Base-by-base conservation (phyloP, 2,797 vertebrate genomes). In the Danio kyathit region DNA sequence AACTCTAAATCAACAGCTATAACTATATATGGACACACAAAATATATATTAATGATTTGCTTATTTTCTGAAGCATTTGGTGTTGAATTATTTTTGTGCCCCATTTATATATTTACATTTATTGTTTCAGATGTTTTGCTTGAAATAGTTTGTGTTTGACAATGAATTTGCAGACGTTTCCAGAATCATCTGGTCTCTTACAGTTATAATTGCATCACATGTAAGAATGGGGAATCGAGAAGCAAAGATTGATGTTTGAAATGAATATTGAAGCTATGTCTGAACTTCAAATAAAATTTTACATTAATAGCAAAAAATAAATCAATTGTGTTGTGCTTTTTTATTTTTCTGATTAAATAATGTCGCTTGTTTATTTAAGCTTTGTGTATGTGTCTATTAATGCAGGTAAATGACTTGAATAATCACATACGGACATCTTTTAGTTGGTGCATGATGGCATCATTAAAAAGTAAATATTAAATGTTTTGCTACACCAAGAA, bases 211-310 rank as follows among this genome's bases (percentile, higher is more conserved):
- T 69, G 29, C 29, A 29, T 29, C 29, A 70, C 65, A 78, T 21
- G 44, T 11, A 78, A 78, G 46, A 12, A 19, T 49, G n/a, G 5
- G 2, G 6, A 46, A 74, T 61, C 16, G 13, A 0, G 6, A 41
- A 52, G 44, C 46, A 79, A 79, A 71, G 29, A 52, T 65, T n/a
- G 6, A 67, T 78, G 65, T 79, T 63, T 38, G 54, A 65, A 79
- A 61, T 71, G 13, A 79, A 63, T 54, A 60, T 29, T 72, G 69
- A 67, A 79, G 67, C 29, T 54, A 76, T 93, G 92, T 93, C 92
- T 93, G 92, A 94, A 93, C 94, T 93, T 94, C 88, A 93, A 95
- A 94, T 95, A 95, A 95, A 95, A 88, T 95, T 95, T 95, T 94
- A 93, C 93, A 94, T 92, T 86, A 91, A 92, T 89, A 90, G 82